These are phyloP conservation scores for Eupelmus urozonus DNA, from an alignment of 2,888 invertebrate genomes.

Conservation along the genomic window DNA sequence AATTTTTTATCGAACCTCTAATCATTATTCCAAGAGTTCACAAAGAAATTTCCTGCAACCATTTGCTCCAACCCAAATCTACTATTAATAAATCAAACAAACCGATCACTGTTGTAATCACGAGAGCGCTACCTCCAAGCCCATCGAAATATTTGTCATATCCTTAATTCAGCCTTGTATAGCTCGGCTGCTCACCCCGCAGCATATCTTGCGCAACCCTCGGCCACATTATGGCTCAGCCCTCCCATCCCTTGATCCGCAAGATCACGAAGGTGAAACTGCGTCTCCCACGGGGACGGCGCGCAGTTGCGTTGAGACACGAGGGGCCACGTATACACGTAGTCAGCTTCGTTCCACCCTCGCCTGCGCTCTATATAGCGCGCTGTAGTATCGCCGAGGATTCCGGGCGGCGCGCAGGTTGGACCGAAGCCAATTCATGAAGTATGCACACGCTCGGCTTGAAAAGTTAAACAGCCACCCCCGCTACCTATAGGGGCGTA, in stretches of 20 bases:
- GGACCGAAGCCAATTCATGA: constrained; percentile 54
- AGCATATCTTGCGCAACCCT: too few species aligned
- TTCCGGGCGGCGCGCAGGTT: constrained; percentile 14
- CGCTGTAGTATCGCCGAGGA: neutral
- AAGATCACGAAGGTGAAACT: constrained; percentile 17
- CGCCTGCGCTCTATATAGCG: neutral
- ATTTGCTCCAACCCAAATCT: too few species aligned
- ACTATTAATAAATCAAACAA: too few species aligned
- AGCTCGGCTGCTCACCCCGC: neutral
- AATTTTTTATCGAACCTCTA: too few species aligned
- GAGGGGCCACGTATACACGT: constrained; percentile 2
- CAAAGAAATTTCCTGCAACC: too few species aligned
- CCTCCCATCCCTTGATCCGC: too few species aligned
- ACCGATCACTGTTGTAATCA: too few species aligned
- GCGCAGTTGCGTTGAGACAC: constrained; percentile 1
- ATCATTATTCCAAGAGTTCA: too few species aligned
- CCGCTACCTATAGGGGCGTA: constrained; percentile 17
- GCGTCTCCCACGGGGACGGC: constrained; percentile 8
- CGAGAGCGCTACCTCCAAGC: too few species aligned
- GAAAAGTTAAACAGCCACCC: constrained; percentile 53
- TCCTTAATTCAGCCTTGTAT: too few species aligned
- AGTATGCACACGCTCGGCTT: constrained; percentile 46
- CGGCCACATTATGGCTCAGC: too few species aligned
- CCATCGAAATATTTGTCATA: too few species aligned
- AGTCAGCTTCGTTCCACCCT: neutral